phyloP scores from a whole-genome alignment of 2,113 vertebrate species.

The Microtus richardsoni region DNA sequence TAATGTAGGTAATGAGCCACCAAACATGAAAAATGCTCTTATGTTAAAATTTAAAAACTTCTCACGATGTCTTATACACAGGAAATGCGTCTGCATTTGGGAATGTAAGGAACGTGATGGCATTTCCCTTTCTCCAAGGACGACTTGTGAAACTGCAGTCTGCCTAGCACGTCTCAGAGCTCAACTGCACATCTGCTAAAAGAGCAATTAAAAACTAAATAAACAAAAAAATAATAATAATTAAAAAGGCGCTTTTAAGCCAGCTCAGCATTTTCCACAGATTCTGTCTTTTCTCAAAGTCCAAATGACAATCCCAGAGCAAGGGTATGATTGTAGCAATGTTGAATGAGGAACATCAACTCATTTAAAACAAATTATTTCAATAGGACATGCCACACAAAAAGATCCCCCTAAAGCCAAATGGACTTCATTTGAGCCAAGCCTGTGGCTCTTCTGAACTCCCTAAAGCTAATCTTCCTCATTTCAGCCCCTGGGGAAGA shows the following conservation, averaged over 20 bases:
- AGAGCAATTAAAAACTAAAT: conserved; percentile 12
- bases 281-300: conserved; percentile 12
- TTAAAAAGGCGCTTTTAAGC: not conserved
- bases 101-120: conserved; percentile 25
- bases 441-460: not conserved
- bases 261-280: not conserved
- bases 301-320: conserved; percentile 18
- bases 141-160: not conserved
- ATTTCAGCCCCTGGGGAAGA: not conserved
- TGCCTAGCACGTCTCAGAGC: not conserved
- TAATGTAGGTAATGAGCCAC: not conserved
- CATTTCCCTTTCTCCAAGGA: not conserved
- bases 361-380: conserved; percentile 49
- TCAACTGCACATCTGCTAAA: not conserved
- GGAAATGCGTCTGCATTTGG: not conserved
- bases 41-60: not conserved
- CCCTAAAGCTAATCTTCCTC: not conserved
- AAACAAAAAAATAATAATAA: not conserved
- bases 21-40: not conserved
- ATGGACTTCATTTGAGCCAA: conserved; percentile 10
- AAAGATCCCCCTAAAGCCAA: not conserved
- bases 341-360: conserved; percentile 42
- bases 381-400: not conserved
- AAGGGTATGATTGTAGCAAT: not conserved
- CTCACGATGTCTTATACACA: not conserved